Evolutionary conservation across 2,797 vertebrate species (phyloP).

Genomic region (Siniperca scherzeri): DNA sequence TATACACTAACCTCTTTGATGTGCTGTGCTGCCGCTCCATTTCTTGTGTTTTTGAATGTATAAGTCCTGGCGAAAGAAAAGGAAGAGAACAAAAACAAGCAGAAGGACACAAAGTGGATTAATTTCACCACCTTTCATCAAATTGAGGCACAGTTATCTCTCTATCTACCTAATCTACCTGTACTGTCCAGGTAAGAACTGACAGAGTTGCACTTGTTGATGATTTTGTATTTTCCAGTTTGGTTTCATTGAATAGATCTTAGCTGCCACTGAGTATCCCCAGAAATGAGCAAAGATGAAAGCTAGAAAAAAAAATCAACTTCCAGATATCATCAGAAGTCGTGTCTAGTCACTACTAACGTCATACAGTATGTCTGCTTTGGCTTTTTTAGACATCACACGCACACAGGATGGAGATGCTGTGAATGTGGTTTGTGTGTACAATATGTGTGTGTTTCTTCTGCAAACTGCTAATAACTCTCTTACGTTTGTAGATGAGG

Average conservation of each 20-base stretch:
- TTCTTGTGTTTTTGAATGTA: neutral
- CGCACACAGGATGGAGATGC: neutral
- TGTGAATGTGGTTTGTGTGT: neutral
- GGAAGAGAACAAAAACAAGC: neutral
- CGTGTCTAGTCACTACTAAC: neutral
- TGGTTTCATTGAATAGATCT: neutral
- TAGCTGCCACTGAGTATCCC: neutral
- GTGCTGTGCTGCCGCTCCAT: neutral
- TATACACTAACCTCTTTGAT: slow-evolving; percentile 35
- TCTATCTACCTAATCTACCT: neutral
- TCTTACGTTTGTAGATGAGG: slow-evolving; percentile 49
- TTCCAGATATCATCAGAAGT: no score
- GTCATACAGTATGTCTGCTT: neutral
- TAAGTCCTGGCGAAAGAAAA: slow-evolving; percentile 16
- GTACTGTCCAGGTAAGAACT: neutral
- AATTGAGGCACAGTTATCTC: neutral
- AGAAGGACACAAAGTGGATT: neutral
- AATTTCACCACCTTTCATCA: neutral
- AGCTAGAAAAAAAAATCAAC: neutral
- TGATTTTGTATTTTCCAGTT: neutral
- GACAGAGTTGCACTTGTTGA: neutral
- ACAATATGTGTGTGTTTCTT: neutral
- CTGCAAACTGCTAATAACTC: neutral
- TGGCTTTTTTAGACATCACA: neutral
- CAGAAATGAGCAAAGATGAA: no score